Evolutionary conservation across 2,797 vertebrate species (phyloP), one percentile per base, ranked within the genome.

Genomic region (Hypotaenidia philippensis): DNA sequence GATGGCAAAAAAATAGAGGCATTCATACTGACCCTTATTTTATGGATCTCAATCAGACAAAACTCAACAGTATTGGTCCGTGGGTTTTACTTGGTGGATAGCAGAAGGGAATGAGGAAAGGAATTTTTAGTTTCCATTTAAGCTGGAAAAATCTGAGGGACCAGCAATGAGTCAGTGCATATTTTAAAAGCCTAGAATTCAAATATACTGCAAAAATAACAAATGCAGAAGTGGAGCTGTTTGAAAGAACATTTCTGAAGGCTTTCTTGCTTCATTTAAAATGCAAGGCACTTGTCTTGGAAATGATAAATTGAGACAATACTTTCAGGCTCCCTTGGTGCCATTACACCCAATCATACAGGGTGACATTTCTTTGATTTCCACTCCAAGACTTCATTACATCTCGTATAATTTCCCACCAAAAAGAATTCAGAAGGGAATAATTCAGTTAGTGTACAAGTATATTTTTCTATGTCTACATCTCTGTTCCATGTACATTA

Each of bases 281-380:
- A 95, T 32, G 29, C 74, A 65, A 79, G 69, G 32, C 27, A 2
- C 68, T 83, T 88, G 56, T 92, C 94, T 92, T 83, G 38, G 77
- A 91, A 96, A 95, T 79, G 81, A 94, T 84, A 95, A 89, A 93
- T 92, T 85, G 88, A 94, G 91, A 64, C 89, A 93, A 71, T 82
- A 87, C 52, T 87, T 92, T 79, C 50, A 64, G 61, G 55, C 14
- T 86, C 55, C 71, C 59, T 72, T 78, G 36, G 57, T 88, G 75
- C 59, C 89, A 95, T 71, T 90, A 89, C 49, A 89, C 44, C 52
- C 49, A 45, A 18, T 80, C n/a, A 31, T 57, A 77, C 6, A 85
- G 44, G 71, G 40, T 90, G 86, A 93, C 22, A 61, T 59, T 72
- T 92, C 83, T 94, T 91, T 94, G 90, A 95, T 94, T 96, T 95